Percentiles rank a stretch among this genome's conserved stretches.
phyloP scores from a whole-genome alignment of 2,888 invertebrate genomes.

The Terebella lapidaria region DNA sequence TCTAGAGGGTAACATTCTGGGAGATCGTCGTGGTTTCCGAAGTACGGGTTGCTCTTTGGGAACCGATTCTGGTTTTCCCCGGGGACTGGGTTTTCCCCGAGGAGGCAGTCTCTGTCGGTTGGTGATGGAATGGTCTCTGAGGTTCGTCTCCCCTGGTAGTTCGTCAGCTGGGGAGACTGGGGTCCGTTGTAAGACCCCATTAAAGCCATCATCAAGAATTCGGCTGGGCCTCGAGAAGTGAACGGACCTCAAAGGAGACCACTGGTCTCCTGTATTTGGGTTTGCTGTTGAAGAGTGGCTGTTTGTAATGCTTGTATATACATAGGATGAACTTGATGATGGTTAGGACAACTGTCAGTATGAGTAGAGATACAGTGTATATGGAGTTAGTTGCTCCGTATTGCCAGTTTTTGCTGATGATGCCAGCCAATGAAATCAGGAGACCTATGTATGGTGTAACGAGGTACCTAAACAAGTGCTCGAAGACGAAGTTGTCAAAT shows the following conservation, averaged over 20 bases:
- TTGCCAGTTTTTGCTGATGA: constrained; percentile 24
- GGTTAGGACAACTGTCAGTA: constrained; percentile 13
- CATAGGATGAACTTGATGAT: constrained; percentile 20
- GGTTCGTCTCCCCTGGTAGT: no score
- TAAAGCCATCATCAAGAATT: not conserved
- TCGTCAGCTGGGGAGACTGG: not conserved
- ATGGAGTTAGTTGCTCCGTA: constrained; percentile 20
- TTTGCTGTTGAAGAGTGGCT: constrained; percentile 17
- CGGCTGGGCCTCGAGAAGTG: not conserved
- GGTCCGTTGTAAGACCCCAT: not conserved
- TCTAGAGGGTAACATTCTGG: no score
- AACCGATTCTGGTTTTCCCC: no score
- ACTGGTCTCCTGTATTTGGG: not conserved
- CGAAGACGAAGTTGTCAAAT: constrained; percentile 38
- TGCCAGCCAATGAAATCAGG: constrained; percentile 37
- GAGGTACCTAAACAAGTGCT: constrained; percentile 41
- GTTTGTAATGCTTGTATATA: constrained; percentile 20
- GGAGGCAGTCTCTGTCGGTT: no score
- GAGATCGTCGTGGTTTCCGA: no score
- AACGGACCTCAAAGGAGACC: constrained; percentile 2
- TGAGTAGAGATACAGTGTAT: constrained; percentile 20
- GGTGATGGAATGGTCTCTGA: no score
- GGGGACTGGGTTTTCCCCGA: no score
- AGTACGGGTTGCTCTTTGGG: no score
- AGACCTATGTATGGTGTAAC: constrained; percentile 44